A percentile compares a stretch with the other conserved stretches of the same genome.
These are phyloP conservation scores for Papilio dardanus DNA, from an alignment of 1,140 invertebrate species.

Conservation along the genomic window DNA sequence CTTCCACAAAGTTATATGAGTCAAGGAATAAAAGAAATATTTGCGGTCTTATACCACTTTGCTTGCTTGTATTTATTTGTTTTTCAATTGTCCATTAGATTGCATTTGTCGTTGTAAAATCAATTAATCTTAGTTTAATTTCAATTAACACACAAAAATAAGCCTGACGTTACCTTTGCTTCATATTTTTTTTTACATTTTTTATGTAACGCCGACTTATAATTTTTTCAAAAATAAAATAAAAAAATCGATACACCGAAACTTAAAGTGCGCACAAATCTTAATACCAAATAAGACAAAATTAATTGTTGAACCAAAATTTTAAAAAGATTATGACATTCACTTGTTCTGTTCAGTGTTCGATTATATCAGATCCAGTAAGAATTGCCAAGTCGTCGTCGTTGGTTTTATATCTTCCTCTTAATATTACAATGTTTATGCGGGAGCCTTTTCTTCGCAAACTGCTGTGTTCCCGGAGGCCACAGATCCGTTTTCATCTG, in stretches of 20 bases:
- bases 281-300: neutral
- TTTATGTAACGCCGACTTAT: constrained; percentile 31
- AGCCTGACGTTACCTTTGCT: constrained; percentile 30
- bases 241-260: neutral
- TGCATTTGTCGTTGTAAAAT: constrained; percentile 16
- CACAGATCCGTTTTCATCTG: constrained; percentile 83
- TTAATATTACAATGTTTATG: constrained; percentile 64
- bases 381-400: constrained; percentile 10
- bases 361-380: constrained; percentile 13
- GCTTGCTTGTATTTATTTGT: constrained; percentile 12
- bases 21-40: neutral
- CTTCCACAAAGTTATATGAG: too few species aligned
- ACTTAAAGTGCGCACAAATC: constrained; percentile 16
- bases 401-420: neutral
- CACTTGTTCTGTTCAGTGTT: constrained; percentile 8
- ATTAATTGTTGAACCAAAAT: neutral
- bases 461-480: constrained; percentile 83
- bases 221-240: constrained; percentile 9
- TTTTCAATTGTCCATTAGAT: constrained; percentile 26
- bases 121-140: constrained; percentile 15
- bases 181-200: constrained; percentile 26
- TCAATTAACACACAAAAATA: constrained; percentile 1
- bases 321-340: neutral
- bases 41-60: constrained; percentile 36
- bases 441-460: constrained; percentile 82